Percentiles rank a stretch among this genome's conserved stretches.
phyloP scores from a whole-genome alignment of 2,797 vertebrate genomes.

The Capromys pilorides region DNA sequence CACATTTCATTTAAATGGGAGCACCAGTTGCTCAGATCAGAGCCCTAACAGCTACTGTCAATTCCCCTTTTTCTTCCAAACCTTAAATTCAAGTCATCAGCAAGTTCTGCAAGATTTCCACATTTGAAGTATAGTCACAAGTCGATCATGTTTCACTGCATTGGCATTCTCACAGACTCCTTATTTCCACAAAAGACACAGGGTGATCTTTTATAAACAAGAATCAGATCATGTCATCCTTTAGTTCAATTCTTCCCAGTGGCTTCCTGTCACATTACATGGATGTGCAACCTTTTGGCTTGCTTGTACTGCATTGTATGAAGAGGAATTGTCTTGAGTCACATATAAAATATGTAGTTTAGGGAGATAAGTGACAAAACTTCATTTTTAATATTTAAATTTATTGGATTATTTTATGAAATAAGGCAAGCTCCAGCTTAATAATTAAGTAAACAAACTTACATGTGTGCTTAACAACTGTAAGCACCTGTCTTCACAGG shows the following conservation, averaged over 20 bases:
- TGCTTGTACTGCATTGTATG: neutral
- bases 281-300: neutral
- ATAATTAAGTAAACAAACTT: neutral
- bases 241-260: neutral
- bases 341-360: neutral
- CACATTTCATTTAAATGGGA: slow-evolving; percentile 45
- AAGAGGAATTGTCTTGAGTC: neutral
- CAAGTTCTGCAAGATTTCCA: slow-evolving; percentile 26
- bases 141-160: slow-evolving; percentile 30
- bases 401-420: neutral
- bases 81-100: slow-evolving; percentile 1
- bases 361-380: neutral
- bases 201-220: slow-evolving; percentile 12
- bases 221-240: slow-evolving; percentile 17
- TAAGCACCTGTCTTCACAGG: neutral
- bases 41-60: neutral
- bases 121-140: slow-evolving; percentile 46
- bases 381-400: neutral
- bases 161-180: neutral
- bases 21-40: slow-evolving; percentile 18
- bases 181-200: slow-evolving; percentile 35
- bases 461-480: neutral
- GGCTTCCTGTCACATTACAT: neutral
- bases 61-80: slow-evolving; percentile 29
- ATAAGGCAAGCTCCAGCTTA: neutral